Conservation (phyloP, 1,140 invertebrate species). For the Ylistrum balloti region DNA sequence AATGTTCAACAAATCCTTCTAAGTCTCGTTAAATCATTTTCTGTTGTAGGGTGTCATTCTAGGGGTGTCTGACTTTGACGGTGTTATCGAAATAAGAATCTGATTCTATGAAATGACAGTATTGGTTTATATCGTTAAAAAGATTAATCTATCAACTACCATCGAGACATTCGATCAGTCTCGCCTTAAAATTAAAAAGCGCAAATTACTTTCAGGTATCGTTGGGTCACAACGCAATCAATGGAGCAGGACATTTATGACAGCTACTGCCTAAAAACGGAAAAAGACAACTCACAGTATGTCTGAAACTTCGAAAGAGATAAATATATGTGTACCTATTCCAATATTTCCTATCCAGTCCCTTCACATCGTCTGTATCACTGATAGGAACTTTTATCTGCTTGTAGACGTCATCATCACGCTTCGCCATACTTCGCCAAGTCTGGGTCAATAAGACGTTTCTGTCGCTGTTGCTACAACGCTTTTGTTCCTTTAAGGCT, state of each 20-base stretch:
- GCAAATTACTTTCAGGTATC: too few relatives aligned
- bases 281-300: neutral
- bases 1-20: too few relatives aligned
- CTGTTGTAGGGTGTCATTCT: too few relatives aligned
- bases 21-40: too few relatives aligned
- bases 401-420: constrained; percentile 61
- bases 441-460: neutral
- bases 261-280: neutral
- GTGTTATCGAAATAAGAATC: too few relatives aligned
- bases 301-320: neutral
- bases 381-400: constrained; percentile 14
- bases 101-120: too few relatives aligned
- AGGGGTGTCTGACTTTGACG: too few relatives aligned
- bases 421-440: constrained; percentile 3
- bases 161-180: too few relatives aligned
- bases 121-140: too few relatives aligned
- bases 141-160: too few relatives aligned
- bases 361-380: constrained; percentile 55
- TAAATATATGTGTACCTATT: constrained; percentile 52
- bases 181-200: too few relatives aligned
- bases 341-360: constrained; percentile 59
- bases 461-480: neutral
- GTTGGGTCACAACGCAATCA: too few relatives aligned
- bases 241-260: neutral
- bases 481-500: neutral